Percentiles rank a stretch among this genome's conserved stretches.
Evolutionary conservation across 2,113 vertebrate genomes (phyloP).

Genomic region (Prietella phreatophila): DNA sequence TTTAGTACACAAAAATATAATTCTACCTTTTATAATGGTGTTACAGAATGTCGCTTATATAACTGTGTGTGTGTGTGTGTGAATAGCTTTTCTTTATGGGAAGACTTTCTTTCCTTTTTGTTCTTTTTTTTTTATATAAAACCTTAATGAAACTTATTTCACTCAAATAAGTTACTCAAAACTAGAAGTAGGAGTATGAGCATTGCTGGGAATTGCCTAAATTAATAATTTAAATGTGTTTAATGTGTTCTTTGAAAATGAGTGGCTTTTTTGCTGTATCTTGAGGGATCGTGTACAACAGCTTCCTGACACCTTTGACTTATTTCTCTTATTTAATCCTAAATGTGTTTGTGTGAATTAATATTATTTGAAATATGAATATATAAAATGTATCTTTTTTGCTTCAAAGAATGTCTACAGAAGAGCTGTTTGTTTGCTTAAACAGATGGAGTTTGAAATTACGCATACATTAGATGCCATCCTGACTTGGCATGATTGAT

Average conservation of each 20-base stretch:
- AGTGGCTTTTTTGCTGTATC: slow-evolving; percentile 30
- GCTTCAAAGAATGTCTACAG: slow-evolving; percentile 61
- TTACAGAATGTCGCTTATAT: slow-evolving; percentile 58
- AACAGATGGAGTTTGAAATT: slow-evolving; percentile 26
- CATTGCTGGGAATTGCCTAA: slow-evolving; percentile 46
- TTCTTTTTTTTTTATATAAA: slow-evolving; percentile 48
- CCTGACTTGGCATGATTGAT: background rate
- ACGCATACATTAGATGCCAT: slow-evolving; percentile 7
- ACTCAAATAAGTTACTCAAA: slow-evolving; percentile 64
- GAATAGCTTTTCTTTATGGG: slow-evolving; percentile 35
- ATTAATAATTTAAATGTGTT: slow-evolving; percentile 37
- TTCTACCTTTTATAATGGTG: slow-evolving; percentile 50
- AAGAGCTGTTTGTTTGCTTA: slow-evolving; percentile 39
- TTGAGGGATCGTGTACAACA: slow-evolving; percentile 28
- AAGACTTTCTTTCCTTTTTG: background rate
- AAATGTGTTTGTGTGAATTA: slow-evolving; percentile 74
- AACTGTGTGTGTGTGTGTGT: slow-evolving; percentile 56
- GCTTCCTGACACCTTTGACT: slow-evolving; percentile 30
- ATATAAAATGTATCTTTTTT: slow-evolving; percentile 66
- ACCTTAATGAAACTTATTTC: slow-evolving; percentile 36
- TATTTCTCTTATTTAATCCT: slow-evolving; percentile 68
- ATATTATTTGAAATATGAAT: slow-evolving; percentile 72
- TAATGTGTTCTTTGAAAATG: slow-evolving; percentile 26
- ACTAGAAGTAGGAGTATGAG: slow-evolving; percentile 59
- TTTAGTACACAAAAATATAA: slow-evolving; percentile 32